Evolutionary conservation across 2,113 vertebrate genomes (phyloP), one percentile per base, ranked within the genome.

Genomic region (Corythornis madagascariensis): DNA sequence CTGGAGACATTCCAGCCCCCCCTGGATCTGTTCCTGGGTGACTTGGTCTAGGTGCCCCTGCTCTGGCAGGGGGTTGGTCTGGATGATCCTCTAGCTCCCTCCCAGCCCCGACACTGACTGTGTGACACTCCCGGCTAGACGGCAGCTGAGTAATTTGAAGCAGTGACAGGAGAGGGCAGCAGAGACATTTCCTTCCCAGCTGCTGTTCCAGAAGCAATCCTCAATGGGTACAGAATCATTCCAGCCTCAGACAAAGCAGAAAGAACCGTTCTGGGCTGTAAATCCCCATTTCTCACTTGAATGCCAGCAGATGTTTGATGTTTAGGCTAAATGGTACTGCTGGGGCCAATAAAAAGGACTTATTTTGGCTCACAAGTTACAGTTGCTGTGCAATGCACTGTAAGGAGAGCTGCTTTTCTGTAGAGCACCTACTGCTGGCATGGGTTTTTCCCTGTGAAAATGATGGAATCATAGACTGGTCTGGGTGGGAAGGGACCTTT

Each of bases 121-220:
- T 38, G 38, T 38, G 38, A 38, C 38, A 38, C 38, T 38, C 38
- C 38, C 38, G 38, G 10, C 38, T 38, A 24, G 19, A 5, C 61
- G 76, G 6, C 6, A 45, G 28, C 4, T 38, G 17, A 9, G 11
- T 25, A 10, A 52, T 64, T 55, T 61, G 29, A 29, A 16, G 2
- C 15, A 18, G 13, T 35, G 47, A 13, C 96, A 81, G 67, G 80
- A 97, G 96, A 96, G 92, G 94, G 95, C 95, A 87, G 22, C 52
- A 82, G 17, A 40, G 47, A 11, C 16, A 11, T 29, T 5, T 38
- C 61, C n/a, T 55, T 90, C 50, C 21, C 26, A 5, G 1, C 13
- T 72, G n/a, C 5, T 50, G 19, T 67, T 59, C 33, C 33, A 35
- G 1, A 17, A 56, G 11, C 55, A 69, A 3, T 0, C 11, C 89